Base-by-base conservation (phyloP, 2,888 invertebrate species). In the Bellardia bayeri region DNA sequence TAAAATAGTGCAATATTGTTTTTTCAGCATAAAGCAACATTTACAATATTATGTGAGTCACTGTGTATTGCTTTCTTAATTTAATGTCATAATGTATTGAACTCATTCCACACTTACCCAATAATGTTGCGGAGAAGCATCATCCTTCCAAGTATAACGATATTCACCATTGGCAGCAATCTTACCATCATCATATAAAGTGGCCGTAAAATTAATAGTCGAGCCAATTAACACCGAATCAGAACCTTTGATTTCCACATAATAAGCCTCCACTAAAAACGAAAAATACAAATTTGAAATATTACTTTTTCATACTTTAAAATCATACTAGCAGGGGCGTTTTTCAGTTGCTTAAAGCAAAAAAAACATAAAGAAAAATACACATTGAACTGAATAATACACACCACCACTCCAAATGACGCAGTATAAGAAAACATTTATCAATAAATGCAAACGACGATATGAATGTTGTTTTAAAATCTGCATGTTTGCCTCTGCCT, bases 221-320 rank as follows among this genome's bases (percentile, higher is more conserved):
- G 96, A 96, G 33, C 97, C 97, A 78, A 95, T 93, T 16, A 97
- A 95, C n/a, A 96, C 95, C 68, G 96, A 96, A 9, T 96, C 96
- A 93, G 96, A 95, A 88, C 95, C 95, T 13, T 94, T 94, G 88
- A 97, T 92, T 80, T 93, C 92, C 66, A 96, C 94, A 89, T 91
- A 94, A n/a, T 90, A 90, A n/a, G 91, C 90, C 80, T 90, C 86
- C 69, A 90, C 91, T 91, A 80, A 54, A 86, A 75, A 33, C 14
- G n/a, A 30, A 54, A 68, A n/a, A 64, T 33, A 58, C n/a, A 69
- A 49, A 40, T 23, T 23, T 54, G 13, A 64, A 33, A 11, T 56
- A 75, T 56, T 78, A 40, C 37, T 63, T 33, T 16, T 14, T 3
- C 37, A 13, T n/a, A 4, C 37, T 49, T 30, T 45, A n/a, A 75